Conservation (phyloP, 2,888 invertebrate species). For the Mythimna pallens region DNA sequence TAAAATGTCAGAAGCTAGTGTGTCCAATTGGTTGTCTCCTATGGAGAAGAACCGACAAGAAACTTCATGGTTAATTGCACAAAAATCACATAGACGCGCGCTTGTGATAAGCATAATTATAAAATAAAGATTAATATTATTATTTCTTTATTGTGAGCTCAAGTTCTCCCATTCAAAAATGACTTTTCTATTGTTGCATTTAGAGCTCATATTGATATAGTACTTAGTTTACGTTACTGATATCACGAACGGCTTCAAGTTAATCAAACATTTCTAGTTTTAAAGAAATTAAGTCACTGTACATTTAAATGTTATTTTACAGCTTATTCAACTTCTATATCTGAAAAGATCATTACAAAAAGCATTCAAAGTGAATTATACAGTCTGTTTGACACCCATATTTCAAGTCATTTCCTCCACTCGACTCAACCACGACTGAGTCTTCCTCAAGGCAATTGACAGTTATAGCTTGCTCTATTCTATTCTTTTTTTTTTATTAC, state of each 20-base stretch:
- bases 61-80: background rate
- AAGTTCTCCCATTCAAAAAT: slow-evolving; percentile 11
- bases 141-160: background rate
- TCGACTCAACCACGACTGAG: no score
- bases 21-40: no score
- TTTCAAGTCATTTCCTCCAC: no score
- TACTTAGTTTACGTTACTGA: background rate
- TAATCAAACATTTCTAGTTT: background rate
- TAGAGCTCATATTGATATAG: slow-evolving; percentile 5
- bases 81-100: background rate
- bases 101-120: background rate
- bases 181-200: background rate
- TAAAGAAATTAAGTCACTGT: slow-evolving; percentile 24
- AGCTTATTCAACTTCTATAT: background rate
- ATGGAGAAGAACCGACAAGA: no score
- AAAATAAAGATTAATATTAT: background rate
- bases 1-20: no score
- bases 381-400: background rate
- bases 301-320: background rate
- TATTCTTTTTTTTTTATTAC: no score
- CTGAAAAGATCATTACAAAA: slow-evolving; percentile 12
- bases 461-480: no score
- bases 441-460: no score
- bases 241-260: background rate
- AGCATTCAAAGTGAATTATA: background rate